Evolutionary conservation across 1,140 invertebrate genomes (phyloP).

Genomic region (Chelonus insularis): DNA sequence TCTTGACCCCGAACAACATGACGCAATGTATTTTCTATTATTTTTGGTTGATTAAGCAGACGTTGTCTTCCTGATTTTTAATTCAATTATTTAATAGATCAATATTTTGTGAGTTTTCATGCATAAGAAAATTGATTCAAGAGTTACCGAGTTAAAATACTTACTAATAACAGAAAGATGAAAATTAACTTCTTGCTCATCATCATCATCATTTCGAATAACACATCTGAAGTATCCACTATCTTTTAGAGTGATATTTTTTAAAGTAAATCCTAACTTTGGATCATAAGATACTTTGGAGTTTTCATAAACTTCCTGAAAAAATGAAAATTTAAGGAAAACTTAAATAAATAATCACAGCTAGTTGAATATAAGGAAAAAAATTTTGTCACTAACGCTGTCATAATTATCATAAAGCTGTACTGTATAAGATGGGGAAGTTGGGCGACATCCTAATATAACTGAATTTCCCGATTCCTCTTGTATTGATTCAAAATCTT

Average conservation of each 20-base stretch:
- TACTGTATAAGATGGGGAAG: slow-evolving; percentile 67
- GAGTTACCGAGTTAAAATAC: too few species aligned
- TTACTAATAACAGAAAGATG: slow-evolving; percentile 54
- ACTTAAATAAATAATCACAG: neutral
- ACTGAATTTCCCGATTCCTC: slow-evolving; percentile 53
- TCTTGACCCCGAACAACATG: slow-evolving; percentile 42
- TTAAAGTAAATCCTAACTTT: slow-evolving; percentile 64
- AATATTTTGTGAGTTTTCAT: too few species aligned
- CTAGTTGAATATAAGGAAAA: slow-evolving; percentile 45
- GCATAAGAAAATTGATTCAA: too few species aligned
- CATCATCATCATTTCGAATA: slow-evolving; percentile 27
- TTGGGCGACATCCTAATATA: slow-evolving; percentile 70
- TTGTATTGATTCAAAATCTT: slow-evolving; percentile 43
- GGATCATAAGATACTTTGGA: slow-evolving; percentile 61
- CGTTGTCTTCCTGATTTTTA: slow-evolving; percentile 22
- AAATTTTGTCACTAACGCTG: too few species aligned
- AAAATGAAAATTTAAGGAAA: slow-evolving; percentile 33
- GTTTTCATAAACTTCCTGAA: slow-evolving; percentile 37
- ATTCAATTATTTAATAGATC: too few species aligned
- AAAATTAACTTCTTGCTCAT: slow-evolving; percentile 34
- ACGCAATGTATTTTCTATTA: slow-evolving; percentile 33
- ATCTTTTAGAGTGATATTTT: slow-evolving; percentile 53
- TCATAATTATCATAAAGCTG: too few species aligned
- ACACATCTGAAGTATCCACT: slow-evolving; percentile 55
- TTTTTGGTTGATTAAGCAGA: slow-evolving; percentile 31